Base-by-base conservation (phyloP, 64 coral and sea anemone genomes). In the Platygyra sinensis region DNA sequence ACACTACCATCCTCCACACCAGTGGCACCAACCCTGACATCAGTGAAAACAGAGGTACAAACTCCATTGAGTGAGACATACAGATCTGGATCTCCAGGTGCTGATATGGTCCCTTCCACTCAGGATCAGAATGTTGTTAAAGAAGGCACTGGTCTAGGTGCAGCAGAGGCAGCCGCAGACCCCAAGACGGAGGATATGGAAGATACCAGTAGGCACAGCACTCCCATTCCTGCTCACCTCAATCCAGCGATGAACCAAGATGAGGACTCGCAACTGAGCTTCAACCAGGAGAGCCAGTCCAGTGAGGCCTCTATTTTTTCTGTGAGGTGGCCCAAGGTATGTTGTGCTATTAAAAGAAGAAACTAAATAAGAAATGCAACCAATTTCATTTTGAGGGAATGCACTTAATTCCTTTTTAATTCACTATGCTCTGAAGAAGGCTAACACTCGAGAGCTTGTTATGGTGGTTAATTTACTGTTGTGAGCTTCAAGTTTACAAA, bases 321-420 rank as follows among this genome's bases (percentile, higher is more conserved):
- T 49, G 92, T 97, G 12, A 93, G 90, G 49, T 97, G 95, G 95
- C 95, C 95, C 31, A 97, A 97, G 88, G 95, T 94, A 24, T 62
- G 79, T 80, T 22, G 27, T 8, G 13, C 49, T 27, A 13, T 32
- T 52, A 12, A 5, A n/a, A 20, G 12, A 17, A 25, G 19, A 39
- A 72, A 27, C 32, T 33, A 3, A 59, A n/a, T 52, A 54, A 14
- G 16, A 55, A 17, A 46, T 46, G 42, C 42, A 46, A 46, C 5
- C 42, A 5, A 46, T 46, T 3, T 46, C 42, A 46, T 3, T 46
- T 46, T 6, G 3, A 46, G 42, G 7, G 42, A 46, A 5, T 46
- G 6, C 38, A 39, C 38, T 39, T 46, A 8, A 8, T 46, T 8
- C 42, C 42, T 46, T 46, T 46, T 46, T 46, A 46, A 46, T 46